Evolutionary conservation across 2,797 vertebrate genomes (phyloP).

Genomic region (Pogoniulus pusillus): DNA sequence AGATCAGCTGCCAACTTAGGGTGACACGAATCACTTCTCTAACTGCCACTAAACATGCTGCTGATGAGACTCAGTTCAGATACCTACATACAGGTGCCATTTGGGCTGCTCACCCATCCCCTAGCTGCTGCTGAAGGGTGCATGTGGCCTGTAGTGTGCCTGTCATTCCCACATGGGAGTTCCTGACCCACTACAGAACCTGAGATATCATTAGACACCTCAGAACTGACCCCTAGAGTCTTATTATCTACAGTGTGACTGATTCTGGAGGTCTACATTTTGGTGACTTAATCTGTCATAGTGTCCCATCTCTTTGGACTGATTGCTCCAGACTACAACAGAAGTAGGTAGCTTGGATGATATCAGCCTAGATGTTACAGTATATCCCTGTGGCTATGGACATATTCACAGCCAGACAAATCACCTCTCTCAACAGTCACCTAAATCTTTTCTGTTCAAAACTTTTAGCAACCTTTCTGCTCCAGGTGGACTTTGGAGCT

Average conservation of each 20-base stretch:
- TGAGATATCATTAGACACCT: not conserved
- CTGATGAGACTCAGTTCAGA: not conserved
- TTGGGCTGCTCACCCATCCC: not conserved
- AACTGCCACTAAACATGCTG: not conserved
- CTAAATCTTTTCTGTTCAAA: not conserved
- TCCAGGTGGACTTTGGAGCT: not conserved
- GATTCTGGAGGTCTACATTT: not conserved
- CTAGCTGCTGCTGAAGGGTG: not conserved
- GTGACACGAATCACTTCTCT: not conserved
- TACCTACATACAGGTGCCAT: not conserved
- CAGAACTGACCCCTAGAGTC: not conserved
- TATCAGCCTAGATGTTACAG: not conserved
- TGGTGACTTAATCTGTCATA: not conserved
- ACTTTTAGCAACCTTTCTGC: not conserved
- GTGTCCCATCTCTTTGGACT: not conserved
- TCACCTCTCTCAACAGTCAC: not conserved
- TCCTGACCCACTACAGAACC: not conserved
- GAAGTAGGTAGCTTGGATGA: not conserved
- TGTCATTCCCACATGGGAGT: not conserved
- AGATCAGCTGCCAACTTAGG: not conserved
- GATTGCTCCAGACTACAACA: not conserved
- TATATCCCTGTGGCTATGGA: not conserved
- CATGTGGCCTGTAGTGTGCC: not conserved
- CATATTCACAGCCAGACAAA: not conserved
- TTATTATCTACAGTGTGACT: not conserved